Base-by-base conservation (phyloP, 2,113 vertebrate genomes). In the Puffinus mauretanicus region DNA sequence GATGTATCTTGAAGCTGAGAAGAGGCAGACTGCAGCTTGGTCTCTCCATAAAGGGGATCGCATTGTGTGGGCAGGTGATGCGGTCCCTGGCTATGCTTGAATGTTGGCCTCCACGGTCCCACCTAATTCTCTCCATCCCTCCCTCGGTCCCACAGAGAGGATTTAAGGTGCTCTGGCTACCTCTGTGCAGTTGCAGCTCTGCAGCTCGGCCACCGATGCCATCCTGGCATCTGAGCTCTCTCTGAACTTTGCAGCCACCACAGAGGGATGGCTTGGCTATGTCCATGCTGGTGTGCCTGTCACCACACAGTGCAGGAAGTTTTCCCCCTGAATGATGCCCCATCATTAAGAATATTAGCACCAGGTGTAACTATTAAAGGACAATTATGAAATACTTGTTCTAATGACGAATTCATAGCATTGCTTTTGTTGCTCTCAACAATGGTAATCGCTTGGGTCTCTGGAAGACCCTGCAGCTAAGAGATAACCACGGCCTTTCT, bases 391-490 rank as follows among this genome's bases (percentile, higher is more conserved):
- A 91, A 55, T 91, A 71, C 66, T 85, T 77, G 66, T 89, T 93
- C 36, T 65, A 55, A 34, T 36, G 46, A 87, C 69, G 57, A 88
- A 69, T 91, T 93, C 24, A 13, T 61, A 58, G 52, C 16, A 25
- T 85, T 69, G 66, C 36, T 87, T 89, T 88, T 94, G 55, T 82
- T 94, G 57, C 26, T 69, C 13, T 85, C 55, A 66, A 80, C 78
- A 88, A 49, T 65, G 34, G 38, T 86, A 86, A 67, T 93, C 3
- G 0, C 34, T 36, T 89, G 84, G 38, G 70, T 80, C 62, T 73
- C 78, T 88, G 75, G 71, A 91, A 94, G 44, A 82, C 94, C 89
- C 89, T 86, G 78, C 75, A 96, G 78, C 89, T 94, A 76, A 77
- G 87, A 77, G 62, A 92, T 96, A 96, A 86, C 94, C 75, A 26